phyloP scores from a whole-genome alignment of 1,140 invertebrate species.

The Hyles vespertilio region DNA sequence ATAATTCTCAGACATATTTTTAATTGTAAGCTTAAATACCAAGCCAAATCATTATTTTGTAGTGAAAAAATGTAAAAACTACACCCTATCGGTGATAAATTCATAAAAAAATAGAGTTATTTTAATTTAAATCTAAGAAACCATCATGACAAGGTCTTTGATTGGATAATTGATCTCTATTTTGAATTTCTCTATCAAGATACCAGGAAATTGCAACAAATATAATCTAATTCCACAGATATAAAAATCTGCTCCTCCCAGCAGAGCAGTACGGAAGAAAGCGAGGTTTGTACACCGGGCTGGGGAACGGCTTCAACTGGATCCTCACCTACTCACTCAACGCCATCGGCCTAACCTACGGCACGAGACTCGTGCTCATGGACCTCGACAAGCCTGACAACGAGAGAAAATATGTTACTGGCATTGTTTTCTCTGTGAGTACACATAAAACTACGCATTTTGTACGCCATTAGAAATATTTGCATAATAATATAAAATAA shows the following conservation, averaged over 20 bases:
- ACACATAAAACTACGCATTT: not conserved
- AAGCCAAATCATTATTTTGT: no score
- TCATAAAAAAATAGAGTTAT: no score
- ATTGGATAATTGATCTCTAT: no score
- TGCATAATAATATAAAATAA: no score
- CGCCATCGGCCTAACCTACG: conserved; percentile 90
- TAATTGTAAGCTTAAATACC: no score
- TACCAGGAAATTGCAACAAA: not conserved
- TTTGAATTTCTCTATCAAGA: no score
- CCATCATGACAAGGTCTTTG: no score
- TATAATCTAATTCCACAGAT: conserved; percentile 53
- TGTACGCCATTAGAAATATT: no score
- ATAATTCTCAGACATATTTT: no score
- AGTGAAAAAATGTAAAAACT: no score
- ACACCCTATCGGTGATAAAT: no score
- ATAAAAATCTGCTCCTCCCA: conserved; percentile 77
- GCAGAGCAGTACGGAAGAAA: conserved; percentile 82
- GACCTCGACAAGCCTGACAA: conserved; percentile 72
- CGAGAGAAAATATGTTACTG: conserved; percentile 78
- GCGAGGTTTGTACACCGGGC: conserved; percentile 81
- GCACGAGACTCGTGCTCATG: conserved; percentile 80
- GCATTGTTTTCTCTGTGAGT: conserved; percentile 81
- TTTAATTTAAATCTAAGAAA: no score
- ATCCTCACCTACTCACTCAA: conserved; percentile 85
- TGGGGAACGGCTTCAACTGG: conserved; percentile 84